Base-by-base conservation (phyloP, 1,140 invertebrate genomes). In the Lasaia peninsularis region DNA sequence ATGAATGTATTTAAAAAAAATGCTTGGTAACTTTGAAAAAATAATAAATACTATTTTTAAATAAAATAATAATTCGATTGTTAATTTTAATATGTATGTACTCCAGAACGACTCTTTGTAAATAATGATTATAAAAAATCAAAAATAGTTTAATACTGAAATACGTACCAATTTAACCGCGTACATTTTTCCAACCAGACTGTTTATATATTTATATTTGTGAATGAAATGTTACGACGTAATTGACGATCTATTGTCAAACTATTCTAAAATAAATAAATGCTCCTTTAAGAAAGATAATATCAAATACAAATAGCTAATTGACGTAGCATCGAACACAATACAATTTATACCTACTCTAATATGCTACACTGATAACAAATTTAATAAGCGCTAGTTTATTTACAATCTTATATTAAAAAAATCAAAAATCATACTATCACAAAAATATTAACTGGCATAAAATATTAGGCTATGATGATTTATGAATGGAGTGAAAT, bases 231-330 rank as follows among this genome's bases (percentile, higher is more conserved):
- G 40, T 54, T 54, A 24, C 5, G 35, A 48, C 54, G 44, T 33
- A 60, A n/a, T n/a, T 10, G 14, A 59, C 28, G 16, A 53, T 50
- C 31, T 48, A 12, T 53, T 35, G 24, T 28, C 8, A 6, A 28
- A 28, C 24, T 37, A 49, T 33, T 44, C 40, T 44, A 44, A 44
- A 44, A 44, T 44, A 44, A 44, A 44, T 44, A 44, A 44, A 44
- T 44, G 40, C 40, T 44, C 2, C 18, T 11, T 11, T 44, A 44
- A 44, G 14, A 14, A 44, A 11, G 40, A 20, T 44, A 44, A 18
- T 44, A 44, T 44, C 10, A 10, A 44, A 44, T 44, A 44, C 40
- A 44, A 44, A 44, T 44, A 18, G 14, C 16, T 44, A 44, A 44
- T 44, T 44, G 40, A 44, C 40, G 11, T 44, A 44, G 40, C 18